Evolutionary conservation across 2,888 invertebrate genomes (phyloP), one percentile per base, ranked within the genome.

Genomic region (Scaptomyza cyrtandrae): DNA sequence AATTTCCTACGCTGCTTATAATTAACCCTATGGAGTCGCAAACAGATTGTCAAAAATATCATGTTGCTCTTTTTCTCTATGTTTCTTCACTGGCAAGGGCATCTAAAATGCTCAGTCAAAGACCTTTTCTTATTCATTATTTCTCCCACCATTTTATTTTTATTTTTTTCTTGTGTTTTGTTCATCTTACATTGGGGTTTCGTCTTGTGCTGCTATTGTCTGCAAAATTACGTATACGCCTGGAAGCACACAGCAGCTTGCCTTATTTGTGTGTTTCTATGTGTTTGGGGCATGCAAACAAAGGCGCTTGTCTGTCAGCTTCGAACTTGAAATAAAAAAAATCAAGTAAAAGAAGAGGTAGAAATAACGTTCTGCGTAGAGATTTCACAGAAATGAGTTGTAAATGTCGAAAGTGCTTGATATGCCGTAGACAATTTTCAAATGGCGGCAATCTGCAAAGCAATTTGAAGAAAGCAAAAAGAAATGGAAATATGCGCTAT

Each of bases 141-240:
- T 63, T 63, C 58, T 55, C 46, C 50, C 54, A 24, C 24, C 35
- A 58, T 46, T 57, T 65, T 63, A 60, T 71, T 66, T 58, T 60
- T 54, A 6, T 33, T 10, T 10, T 33, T 10, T 10, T 10, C 10
- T 10, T 33, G 33, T 41, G 16, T 41, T 41, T 9, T 41, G 41
- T 41, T 41, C 41, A 72, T 69, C 65, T 60, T 48, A 60, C 64
- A 61, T 70, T 67, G 54, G 54, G 56, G 59, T 65, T 72, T 77
- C 49, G 44, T 77, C 63, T 83, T 54, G 44, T 66, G 41, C 69
- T 62, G 71, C 64, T 65, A 82, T 85, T 85, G 84, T 85, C 82
- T 87, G 83, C 66, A 71, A 85, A 85, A 85, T 85, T 85, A 76
- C 87, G 85, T 80, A 85, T 87, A 85, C 88, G 84, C 80, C 84